Evolutionary conservation across 2,888 invertebrate species (phyloP).

Genomic region (Acanthopleura granulata): DNA sequence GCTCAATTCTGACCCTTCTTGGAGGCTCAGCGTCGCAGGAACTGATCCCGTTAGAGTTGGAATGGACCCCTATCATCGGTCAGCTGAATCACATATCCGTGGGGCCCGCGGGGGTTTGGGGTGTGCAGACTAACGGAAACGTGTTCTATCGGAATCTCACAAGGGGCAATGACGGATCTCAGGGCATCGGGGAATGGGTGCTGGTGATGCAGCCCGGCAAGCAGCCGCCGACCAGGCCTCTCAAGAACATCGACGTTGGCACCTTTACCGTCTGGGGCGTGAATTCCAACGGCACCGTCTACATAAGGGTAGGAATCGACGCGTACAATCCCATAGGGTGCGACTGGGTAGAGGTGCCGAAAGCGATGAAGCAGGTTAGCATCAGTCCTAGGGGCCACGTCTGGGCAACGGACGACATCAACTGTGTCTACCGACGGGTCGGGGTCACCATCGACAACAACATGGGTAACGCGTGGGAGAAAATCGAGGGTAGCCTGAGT

Average conservation of each 20-base stretch:
- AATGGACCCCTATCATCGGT: background rate
- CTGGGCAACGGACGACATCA: background rate
- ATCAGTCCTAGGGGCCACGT: slow-evolving; percentile 3
- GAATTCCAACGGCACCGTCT: background rate
- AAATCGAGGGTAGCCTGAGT: background rate
- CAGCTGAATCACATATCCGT: background rate
- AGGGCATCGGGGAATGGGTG: background rate
- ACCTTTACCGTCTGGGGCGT: slow-evolving; percentile 4
- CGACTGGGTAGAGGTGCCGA: background rate
- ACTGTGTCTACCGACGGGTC: background rate
- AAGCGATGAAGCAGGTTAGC: background rate
- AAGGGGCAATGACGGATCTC: background rate
- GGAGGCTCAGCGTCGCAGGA: too few species aligned
- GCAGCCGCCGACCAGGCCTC: background rate
- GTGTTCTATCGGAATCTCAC: background rate
- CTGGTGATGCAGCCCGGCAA: background rate
- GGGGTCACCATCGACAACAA: background rate
- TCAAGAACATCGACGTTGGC: background rate
- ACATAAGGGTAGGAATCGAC: background rate
- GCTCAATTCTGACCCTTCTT: too few species aligned
- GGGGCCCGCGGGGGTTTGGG: background rate
- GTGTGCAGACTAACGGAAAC: background rate
- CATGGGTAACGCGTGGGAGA: background rate
- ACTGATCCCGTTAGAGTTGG: background rate
- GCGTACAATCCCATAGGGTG: background rate